Conservation (phyloP, 2,888 invertebrate species). For the Eubasilissa splendida region DNA sequence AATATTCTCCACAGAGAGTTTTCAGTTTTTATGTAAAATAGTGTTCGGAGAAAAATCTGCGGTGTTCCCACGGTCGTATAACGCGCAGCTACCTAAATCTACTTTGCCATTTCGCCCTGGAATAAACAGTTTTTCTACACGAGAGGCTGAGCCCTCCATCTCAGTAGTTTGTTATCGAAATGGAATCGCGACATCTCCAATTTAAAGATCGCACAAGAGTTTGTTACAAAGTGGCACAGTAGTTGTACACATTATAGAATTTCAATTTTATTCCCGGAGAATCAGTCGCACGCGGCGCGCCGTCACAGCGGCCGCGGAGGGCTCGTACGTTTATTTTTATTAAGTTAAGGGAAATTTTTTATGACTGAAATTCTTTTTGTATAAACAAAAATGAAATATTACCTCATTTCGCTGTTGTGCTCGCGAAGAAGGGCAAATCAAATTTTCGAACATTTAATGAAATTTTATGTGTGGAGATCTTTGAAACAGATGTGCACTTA, state of each 20-base stretch:
- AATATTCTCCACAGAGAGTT: no score
- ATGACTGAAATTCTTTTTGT: background rate
- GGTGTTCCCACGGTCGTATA: no score
- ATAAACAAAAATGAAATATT: background rate
- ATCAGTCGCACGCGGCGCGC: slow-evolving; percentile 5
- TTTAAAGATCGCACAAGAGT: slow-evolving; percentile 8
- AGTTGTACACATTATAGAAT: slow-evolving; percentile 5
- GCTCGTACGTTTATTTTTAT: slow-evolving; percentile 15
- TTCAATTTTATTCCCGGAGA: slow-evolving; percentile 11
- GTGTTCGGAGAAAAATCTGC: no score
- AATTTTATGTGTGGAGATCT: no score
- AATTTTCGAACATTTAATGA: no score
- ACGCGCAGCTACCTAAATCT: no score
- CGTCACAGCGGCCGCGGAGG: background rate
- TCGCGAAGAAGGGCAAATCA: background rate
- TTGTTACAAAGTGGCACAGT: background rate
- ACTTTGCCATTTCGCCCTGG: background rate
- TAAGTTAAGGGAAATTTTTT: slow-evolving; percentile 9
- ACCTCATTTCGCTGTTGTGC: slow-evolving; percentile 4
- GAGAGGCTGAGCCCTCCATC: background rate
- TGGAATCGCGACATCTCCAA: slow-evolving; percentile 22
- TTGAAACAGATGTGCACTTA: no score
- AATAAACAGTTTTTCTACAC: background rate
- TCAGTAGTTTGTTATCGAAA: slow-evolving; percentile 15
- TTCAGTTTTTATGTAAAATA: no score